These are phyloP conservation scores for Catocala fraxini DNA, from an alignment of 2,888 invertebrate genomes.

Conservation along the genomic window DNA sequence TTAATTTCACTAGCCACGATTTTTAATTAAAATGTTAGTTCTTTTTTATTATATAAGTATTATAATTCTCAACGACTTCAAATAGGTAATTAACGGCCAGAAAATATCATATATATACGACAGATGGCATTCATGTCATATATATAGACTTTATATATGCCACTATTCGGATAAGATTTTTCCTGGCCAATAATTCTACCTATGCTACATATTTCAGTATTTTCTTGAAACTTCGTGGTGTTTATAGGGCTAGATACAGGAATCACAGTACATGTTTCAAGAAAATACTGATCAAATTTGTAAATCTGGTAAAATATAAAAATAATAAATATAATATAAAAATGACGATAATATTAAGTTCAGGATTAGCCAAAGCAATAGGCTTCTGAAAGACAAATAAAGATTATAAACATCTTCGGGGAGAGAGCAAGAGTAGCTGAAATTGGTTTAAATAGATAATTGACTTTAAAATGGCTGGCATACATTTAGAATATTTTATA, in stretches of 20 bases:
- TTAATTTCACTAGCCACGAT: constrained; percentile 64
- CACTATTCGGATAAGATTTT: too few relatives aligned
- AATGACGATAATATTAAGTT: neutral
- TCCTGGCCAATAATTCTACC: neutral
- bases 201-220: constrained; percentile 21
- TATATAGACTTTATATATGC: too few relatives aligned
- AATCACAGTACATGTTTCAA: constrained; percentile 5
- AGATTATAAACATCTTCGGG: neutral
- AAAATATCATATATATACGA: neutral
- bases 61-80: constrained; percentile 24
- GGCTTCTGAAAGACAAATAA: neutral
- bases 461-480: constrained; percentile 2
- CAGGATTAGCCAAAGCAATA: neutral
- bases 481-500: too few relatives aligned
- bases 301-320: neutral
- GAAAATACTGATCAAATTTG: constrained; percentile 22
- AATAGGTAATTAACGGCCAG: neutral
- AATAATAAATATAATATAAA: neutral
- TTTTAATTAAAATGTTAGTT: constrained; percentile 46
- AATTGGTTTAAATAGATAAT: neutral
- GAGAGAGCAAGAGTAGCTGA: neutral
- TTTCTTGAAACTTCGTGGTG: constrained; percentile 2
- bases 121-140: too few relatives aligned
- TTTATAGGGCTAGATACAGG: neutral
- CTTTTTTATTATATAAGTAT: constrained; percentile 11